Evolutionary conservation across 2,113 vertebrate species (phyloP).

Genomic region (Cyprinodon tularosa): DNA sequence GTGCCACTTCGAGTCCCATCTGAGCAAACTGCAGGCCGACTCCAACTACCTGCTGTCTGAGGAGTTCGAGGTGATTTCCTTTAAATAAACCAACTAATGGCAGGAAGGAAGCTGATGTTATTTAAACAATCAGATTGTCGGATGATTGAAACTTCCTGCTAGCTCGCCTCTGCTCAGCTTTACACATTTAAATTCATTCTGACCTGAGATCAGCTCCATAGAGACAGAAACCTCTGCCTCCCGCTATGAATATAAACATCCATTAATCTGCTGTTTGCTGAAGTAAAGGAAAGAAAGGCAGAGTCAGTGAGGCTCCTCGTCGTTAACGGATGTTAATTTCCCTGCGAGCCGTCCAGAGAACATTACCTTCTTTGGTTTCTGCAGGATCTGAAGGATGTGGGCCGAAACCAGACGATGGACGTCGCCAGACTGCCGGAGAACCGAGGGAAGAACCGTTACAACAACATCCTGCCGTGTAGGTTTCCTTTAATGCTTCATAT

Average conservation of each 20-base stretch:
- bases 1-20: conserved; percentile 89
- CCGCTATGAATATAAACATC: no score
- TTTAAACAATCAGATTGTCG: no score
- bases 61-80: conserved; percentile 89
- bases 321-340: background rate
- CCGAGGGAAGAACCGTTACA: conserved; percentile 97
- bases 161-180: no score
- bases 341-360: background rate
- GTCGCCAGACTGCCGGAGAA: conserved; percentile 92
- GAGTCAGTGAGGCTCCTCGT: no score
- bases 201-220: no score
- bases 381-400: conserved; percentile 94
- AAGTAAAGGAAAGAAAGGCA: background rate
- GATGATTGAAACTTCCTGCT: no score
- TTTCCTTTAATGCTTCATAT: conserved; percentile 17
- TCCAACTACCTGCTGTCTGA: conserved; percentile 96
- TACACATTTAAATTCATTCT: no score
- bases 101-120: no score
- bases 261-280: no score
- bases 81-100: background rate
- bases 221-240: no score
- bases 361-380: conserved; percentile 3
- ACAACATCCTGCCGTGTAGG: conserved; percentile 98
- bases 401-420: conserved; percentile 90
- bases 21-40: conserved; percentile 92